phyloP scores from a whole-genome alignment of 2,797 vertebrate species.

The Eleutherodactylus coqui region DNA sequence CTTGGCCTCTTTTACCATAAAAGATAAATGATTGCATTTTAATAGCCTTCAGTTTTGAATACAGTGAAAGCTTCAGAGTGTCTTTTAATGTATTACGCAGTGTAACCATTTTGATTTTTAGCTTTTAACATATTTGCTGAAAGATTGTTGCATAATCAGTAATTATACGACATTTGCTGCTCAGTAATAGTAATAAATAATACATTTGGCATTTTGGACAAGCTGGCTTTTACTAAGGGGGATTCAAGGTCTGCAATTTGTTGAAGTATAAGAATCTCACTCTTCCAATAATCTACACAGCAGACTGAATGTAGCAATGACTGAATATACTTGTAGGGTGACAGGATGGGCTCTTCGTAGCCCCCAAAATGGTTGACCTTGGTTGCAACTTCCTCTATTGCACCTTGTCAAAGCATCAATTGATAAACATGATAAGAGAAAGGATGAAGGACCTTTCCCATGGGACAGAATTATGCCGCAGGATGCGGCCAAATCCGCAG shows the following conservation, averaged over 20 bases:
- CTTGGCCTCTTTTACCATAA: constrained; percentile 45
- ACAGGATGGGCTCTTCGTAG: too few species aligned
- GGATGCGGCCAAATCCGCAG: too few species aligned
- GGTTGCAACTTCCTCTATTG: too few species aligned
- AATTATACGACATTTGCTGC: constrained; percentile 34
- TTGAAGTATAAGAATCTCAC: background rate
- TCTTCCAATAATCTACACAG: background rate
- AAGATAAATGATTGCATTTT: constrained; percentile 51
- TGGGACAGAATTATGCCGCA: too few species aligned
- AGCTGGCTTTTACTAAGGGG: constrained; percentile 2
- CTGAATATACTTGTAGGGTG: background rate
- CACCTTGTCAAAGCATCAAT: too few species aligned
- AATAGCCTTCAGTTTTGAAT: constrained; percentile 14
- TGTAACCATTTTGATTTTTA: constrained; percentile 28
- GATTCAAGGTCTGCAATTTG: background rate
- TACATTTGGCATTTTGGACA: background rate
- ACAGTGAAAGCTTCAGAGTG: constrained; percentile 32
- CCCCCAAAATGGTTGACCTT: too few species aligned
- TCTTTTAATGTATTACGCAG: constrained; percentile 30
- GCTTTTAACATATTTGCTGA: constrained; percentile 44
- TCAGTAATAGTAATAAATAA: constrained; percentile 35
- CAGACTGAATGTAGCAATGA: too few species aligned
- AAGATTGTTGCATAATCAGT: constrained; percentile 40
- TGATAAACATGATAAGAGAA: too few species aligned
- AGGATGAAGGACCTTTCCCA: too few species aligned